Evolutionary conservation across 2,888 invertebrate genomes (phyloP).

Genomic region (Callinectes sapidus): DNA sequence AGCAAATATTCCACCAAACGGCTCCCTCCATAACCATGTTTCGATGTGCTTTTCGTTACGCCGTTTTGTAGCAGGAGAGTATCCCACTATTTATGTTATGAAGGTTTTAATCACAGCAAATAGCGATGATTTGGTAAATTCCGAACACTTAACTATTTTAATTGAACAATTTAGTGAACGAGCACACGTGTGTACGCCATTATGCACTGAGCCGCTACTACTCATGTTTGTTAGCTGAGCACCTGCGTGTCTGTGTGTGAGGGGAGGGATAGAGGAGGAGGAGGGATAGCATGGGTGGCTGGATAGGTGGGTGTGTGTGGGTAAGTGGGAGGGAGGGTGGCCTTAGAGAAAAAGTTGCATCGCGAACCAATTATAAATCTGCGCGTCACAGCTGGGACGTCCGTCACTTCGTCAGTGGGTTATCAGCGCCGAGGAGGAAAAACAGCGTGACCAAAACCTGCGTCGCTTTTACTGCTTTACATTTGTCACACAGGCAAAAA

Average conservation of each 20-base stretch:
- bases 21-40: background rate
- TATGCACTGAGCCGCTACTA: background rate
- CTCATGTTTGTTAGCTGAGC: background rate
- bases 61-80: background rate
- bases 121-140: conserved; percentile 26
- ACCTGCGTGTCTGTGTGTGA: background rate
- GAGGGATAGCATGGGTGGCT: background rate
- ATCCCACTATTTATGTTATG: conserved; percentile 10
- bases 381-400: background rate
- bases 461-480: background rate
- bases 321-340: background rate
- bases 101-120: conserved; percentile 26
- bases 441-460: background rate
- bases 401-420: background rate
- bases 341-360: background rate
- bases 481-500: background rate
- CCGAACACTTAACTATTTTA: conserved; percentile 9
- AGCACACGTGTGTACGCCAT: background rate
- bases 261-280: background rate
- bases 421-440: background rate
- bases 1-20: background rate
- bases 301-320: background rate
- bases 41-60: conserved; percentile 16
- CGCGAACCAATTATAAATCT: background rate
- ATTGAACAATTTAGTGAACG: conserved; percentile 14